Evolutionary conservation across 2,113 vertebrate species (phyloP).

Genomic region (Tricholaema leucomelas): DNA sequence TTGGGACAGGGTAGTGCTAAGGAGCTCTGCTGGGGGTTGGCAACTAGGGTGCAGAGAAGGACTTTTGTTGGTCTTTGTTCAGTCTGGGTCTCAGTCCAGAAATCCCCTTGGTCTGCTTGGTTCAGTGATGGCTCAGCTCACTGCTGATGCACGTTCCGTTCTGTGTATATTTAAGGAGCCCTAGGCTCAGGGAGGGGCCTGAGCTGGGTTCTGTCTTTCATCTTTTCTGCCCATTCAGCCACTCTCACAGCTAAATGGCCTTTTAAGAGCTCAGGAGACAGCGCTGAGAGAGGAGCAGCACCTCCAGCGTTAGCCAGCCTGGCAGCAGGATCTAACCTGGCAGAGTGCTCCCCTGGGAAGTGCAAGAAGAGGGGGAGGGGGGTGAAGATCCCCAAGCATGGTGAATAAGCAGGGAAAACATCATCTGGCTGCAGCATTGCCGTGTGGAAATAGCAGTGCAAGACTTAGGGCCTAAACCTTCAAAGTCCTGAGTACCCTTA

Average conservation of each 20-base stretch:
- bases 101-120: rapidly evolving
- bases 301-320: neutral
- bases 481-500: conserved; percentile 28
- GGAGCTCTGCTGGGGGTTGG: neutral
- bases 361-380: neutral
- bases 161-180: neutral
- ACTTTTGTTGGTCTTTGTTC: neutral
- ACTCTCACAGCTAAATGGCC: neutral
- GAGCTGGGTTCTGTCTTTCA: neutral
- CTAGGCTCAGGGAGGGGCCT: rapidly evolving
- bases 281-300: neutral
- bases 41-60: neutral
- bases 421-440: conserved; percentile 6
- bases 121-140: neutral
- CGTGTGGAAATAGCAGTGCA: neutral
- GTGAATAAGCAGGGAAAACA: neutral
- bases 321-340: neutral
- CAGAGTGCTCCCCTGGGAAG: neutral
- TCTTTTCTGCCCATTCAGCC: neutral
- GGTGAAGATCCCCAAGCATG: neutral
- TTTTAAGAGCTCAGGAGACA: neutral
- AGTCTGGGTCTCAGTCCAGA: neutral
- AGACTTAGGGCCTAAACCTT: conserved; percentile 9
- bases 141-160: rapidly evolving
- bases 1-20: neutral